Base-by-base conservation (phyloP, 2,888 invertebrate genomes). In the Agrotis ipsilon region DNA sequence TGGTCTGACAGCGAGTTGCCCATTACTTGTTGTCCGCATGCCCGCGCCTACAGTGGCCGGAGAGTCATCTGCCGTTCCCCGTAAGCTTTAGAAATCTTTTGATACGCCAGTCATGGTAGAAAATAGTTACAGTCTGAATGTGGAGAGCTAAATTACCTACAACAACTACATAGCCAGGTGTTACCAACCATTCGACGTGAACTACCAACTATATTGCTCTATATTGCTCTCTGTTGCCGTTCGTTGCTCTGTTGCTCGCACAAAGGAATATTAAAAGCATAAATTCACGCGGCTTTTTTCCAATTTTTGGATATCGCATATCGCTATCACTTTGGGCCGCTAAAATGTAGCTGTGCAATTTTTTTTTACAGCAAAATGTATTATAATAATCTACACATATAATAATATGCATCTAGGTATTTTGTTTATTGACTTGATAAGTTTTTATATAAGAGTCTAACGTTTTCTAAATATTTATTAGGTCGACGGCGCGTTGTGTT, bases 191-290 rank as follows among this genome's bases (percentile, higher is more conserved):
- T 3, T 18, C 19, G 24, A 13, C 39, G 49, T 51, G 21, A 59
- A 77, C 19, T 59, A 9, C 32, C 32, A 39, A 46, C 72, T 60
- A 39, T 71, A 60, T 72, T 76, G 57, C 75, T 51, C 24, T 61
- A 7, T 45, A 55, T 55, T 55, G 61, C 59, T 65, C 19, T 66
- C 48, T 71, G 43, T 61, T 57, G 27, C 61, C 46, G 55, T 43
- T 62, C 48, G 62, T 60, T 59, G 74, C 69, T 60, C 59, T 80
- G 55, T 68, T 77, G 60, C n/a, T 55, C 48, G 32, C 75, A 85
- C 84, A 86, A 87, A 88, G 78, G 88, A 85, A 86, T 87, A 90
- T 90, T 89, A 90, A 90, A 88, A 82, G 81, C 89, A 89, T 90
- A 90, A 89, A 90, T 90, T 89, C 78, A 64, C 80, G 75, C 80